A percentile compares a stretch with the other conserved stretches of the same genome.
Conservation (phyloP, 2,888 invertebrate genomes). For the Dryocosmus kuriphilus region DNA sequence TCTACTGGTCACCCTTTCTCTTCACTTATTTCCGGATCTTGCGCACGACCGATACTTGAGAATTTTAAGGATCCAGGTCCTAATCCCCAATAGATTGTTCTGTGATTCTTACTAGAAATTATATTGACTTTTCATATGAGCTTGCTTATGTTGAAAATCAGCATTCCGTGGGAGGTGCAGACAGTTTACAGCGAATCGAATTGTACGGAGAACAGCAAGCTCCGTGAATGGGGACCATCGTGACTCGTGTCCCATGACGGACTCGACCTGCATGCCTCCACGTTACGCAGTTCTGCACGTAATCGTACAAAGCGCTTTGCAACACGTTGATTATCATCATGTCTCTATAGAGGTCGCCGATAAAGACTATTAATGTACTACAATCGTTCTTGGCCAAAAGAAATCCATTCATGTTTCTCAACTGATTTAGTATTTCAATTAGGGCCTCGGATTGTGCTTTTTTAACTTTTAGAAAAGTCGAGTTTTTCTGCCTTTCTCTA, state of each 20-base stretch:
- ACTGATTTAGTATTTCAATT: not conserved
- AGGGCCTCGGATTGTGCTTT: too few relatives aligned
- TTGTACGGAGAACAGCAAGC: conserved; percentile 68
- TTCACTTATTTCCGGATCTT: not conserved
- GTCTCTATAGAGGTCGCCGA: conserved; percentile 10
- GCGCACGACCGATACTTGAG: not conserved
- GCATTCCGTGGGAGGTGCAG: conserved; percentile 65
- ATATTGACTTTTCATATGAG: not conserved
- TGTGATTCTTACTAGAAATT: too few relatives aligned
- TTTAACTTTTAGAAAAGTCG: too few relatives aligned
- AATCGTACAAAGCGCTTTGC: conserved; percentile 34
- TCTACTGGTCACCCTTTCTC: not conserved
- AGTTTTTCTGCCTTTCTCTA: too few relatives aligned
- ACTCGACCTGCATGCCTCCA: conserved; percentile 66
- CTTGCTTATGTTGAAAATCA: conserved; percentile 56
- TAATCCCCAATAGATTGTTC: too few relatives aligned
- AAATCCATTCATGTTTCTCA: not conserved
- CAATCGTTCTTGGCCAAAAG: not conserved
- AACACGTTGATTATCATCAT: conserved; percentile 32
- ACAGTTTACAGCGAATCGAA: conserved; percentile 72
- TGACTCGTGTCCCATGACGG: conserved; percentile 66
- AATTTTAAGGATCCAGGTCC: too few relatives aligned
- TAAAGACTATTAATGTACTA: conserved; percentile 23
- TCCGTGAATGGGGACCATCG: conserved; percentile 67
- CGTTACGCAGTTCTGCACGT: conserved; percentile 62